phyloP scores from a whole-genome alignment of 2,113 vertebrate genomes.

The Galemys pyrenaicus region DNA sequence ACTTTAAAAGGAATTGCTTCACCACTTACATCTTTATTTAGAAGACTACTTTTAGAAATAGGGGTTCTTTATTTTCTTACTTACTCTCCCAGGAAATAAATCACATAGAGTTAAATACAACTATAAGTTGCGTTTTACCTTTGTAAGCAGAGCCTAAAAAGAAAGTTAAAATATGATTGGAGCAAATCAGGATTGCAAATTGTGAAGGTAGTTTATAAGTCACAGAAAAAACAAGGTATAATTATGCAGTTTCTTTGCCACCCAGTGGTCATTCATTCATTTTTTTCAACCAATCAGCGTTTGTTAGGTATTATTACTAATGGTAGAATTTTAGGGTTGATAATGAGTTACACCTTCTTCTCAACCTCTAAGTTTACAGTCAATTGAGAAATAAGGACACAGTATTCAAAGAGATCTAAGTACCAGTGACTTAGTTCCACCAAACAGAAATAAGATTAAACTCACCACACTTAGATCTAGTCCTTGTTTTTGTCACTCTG shows the following conservation, averaged over 20 bases:
- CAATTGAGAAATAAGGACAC: not conserved
- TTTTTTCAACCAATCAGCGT: not conserved
- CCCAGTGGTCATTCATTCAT: not conserved
- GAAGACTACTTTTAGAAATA: not conserved
- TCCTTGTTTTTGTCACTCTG: not conserved
- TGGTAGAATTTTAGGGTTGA: not conserved
- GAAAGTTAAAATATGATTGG: not conserved
- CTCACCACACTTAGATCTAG: not conserved
- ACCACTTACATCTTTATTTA: not conserved
- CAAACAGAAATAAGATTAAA: not conserved
- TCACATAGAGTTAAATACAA: not conserved
- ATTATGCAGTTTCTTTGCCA: not conserved
- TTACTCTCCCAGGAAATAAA: not conserved
- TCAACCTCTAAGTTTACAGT: not conserved
- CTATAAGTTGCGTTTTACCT: not conserved
- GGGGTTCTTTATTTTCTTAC: constrained; percentile 4
- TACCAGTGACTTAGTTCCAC: not conserved
- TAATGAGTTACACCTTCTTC: not conserved
- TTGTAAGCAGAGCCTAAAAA: not conserved
- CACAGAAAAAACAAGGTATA: constrained; percentile 6
- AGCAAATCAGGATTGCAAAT: not conserved
- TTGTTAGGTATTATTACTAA: not conserved
- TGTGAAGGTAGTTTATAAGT: not conserved
- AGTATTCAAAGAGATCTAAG: not conserved
- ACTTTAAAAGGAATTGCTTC: not conserved